Percentiles rank a stretch among this genome's conserved stretches.
phyloP scores from a whole-genome alignment of 2,888 invertebrate species.

The Bhutanitis thaidina region DNA sequence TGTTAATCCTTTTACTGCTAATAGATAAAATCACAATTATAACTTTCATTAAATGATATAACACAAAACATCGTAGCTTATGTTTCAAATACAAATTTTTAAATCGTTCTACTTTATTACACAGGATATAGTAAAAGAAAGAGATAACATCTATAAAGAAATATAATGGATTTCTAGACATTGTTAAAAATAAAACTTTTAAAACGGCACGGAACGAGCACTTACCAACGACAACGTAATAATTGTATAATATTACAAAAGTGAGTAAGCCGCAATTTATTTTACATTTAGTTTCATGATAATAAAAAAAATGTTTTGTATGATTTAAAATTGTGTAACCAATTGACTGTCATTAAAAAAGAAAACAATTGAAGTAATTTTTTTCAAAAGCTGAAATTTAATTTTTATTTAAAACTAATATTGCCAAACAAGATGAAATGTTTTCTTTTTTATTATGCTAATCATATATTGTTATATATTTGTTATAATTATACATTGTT shows the following conservation, averaged over 20 bases:
- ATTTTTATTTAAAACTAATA: no score
- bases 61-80: not conserved
- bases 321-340: no score
- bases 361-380: no score
- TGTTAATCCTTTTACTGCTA: not conserved
- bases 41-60: not conserved
- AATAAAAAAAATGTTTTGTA: no score
- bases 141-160: conserved; percentile 5
- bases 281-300: no score
- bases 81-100: not conserved
- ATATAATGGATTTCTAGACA: not conserved
- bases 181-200: not conserved
- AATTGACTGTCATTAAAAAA: no score
- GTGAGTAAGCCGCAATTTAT: not conserved
- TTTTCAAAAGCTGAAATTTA: no score
- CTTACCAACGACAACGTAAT: not conserved
- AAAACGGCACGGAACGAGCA: not conserved
- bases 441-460: no score
- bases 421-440: no score
- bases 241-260: conserved; percentile 2
- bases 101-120: not conserved
- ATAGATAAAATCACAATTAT: not conserved
- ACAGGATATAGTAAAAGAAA: not conserved
- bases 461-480: no score
- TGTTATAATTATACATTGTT: no score